Base-by-base conservation (phyloP, 92 coral and sea anemone species). In the Galaxea fascicularis region DNA sequence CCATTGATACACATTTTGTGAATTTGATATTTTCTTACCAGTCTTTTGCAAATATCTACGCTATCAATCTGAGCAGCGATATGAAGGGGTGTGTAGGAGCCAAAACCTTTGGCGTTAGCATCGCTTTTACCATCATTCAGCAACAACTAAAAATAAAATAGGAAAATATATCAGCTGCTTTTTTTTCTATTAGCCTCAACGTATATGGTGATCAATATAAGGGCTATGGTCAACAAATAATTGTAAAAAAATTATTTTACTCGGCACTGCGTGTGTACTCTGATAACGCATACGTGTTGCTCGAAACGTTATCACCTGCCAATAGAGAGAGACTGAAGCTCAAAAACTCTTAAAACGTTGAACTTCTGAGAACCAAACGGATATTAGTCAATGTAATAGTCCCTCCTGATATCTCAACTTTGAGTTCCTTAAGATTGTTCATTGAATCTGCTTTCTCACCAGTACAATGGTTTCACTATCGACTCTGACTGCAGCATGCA, bases 11-110 rank as follows among this genome's bases (percentile, higher is more conserved):
- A 39, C 41, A 17, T 75, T 39, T 54, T 29, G 14, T 75, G n/a
- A 20, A 29, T 6, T 18, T 17, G 1, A 0, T 60, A 4, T 74
- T 69, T 71, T 3, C 93, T 84, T 81, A 94, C 98, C 98, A 94
- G 54, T 27, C 30, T 76, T 74, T 86, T 87, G 63, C 95, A 94
- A 51, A 94, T 87, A 44, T 87, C 77, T 14, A 89, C 89, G 35
- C 85, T 86, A 57, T 94, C 98, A 45, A 87, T 66, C 79, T 94
- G 91, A 20, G 95, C 95, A 21, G 98, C 98, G 45, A 94, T 82
- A 82, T 94, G 98, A 31, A 94, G 86, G 0, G 98, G 94, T n/a
- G 95, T 87, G 82, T 92, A 92, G 10, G 87, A 74, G 1, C 78
- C 91, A 62, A 83, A 86, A 0, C 98, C 98, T 72, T 94, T 89